Base-by-base conservation (phyloP, 2,888 invertebrate species). In the Mimas tiliae region DNA sequence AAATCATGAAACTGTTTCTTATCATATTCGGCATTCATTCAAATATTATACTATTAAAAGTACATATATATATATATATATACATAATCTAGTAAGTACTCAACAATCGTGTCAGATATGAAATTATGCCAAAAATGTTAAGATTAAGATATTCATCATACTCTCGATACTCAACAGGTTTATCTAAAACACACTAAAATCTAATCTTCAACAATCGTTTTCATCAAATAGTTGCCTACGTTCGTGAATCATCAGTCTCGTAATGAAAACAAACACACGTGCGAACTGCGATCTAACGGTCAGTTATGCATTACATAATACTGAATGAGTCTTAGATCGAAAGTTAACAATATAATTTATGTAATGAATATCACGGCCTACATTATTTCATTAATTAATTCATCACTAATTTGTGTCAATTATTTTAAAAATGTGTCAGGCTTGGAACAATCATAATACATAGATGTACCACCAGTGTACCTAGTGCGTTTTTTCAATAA, bases 221-320 rank as follows among this genome's bases (percentile, higher is more conserved):
- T 27, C 27, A 27, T 27, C 27, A 4, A 27, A 27, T 27, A 27
- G 27, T 27, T 4, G 27, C 27, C 27, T 27, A 8, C 34, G 34
- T 16, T 27, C 33, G 55, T 58, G 58, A 58, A 38, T 58, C 58
- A 58, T 38, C 52, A 3, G 38, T 7, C 12, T 12, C 42, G 58
- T 55, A 16, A 38, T 58, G 38, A 19, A 38, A 52, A 34, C 63
- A 63, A 34, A 52, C 42, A 42, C 51, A 63, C 51, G 51, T 64
- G 64, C 52, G 14, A 42, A 19, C 52, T 64, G 64, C 52, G 14
- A 42, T 38, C 52, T 7, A 16, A 50, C 19, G 6, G 38, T 16
- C 50, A 14, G 38, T 51, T 34, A 63, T 42, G 19, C 34, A 55
- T 58, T 58, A 58, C 58, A 58, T 42, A 58, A 58, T 33, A 7